These are phyloP conservation scores for Choloepus didactylus DNA, from an alignment of 2,797 vertebrate species.

Conservation along the genomic window DNA sequence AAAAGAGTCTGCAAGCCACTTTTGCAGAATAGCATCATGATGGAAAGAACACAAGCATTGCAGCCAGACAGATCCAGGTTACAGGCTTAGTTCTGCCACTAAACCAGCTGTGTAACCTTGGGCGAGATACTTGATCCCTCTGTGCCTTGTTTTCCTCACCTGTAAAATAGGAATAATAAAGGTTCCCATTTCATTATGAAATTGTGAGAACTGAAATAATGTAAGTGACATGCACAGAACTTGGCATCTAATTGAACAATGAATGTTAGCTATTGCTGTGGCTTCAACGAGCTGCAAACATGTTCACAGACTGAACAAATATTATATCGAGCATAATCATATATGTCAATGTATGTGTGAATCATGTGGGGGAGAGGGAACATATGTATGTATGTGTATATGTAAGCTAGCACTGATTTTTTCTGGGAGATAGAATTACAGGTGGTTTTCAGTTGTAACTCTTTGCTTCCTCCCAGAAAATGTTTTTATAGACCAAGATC, in stretches of 20 bases:
- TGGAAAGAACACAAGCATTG: neutral
- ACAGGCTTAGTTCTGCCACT: neutral
- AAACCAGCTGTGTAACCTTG: neutral
- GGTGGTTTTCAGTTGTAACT: neutral
- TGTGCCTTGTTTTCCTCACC: neutral
- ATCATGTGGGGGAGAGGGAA: accelerated
- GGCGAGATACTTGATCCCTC: neutral
- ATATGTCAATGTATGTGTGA: accelerated
- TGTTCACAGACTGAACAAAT: neutral
- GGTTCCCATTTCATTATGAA: neutral
- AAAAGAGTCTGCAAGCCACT: neutral
- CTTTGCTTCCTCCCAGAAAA: neutral
- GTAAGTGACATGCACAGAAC: neutral
- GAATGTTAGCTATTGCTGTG: neutral
- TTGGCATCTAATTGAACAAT: neutral
- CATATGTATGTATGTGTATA: accelerated
- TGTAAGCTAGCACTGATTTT: neutral
- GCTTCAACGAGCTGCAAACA: neutral
- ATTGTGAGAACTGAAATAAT: neutral
- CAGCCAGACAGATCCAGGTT: neutral
- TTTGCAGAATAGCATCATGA: accelerated
- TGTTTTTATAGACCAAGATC: neutral
- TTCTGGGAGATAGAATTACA: neutral
- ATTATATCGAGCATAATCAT: neutral
- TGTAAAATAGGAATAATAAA: neutral